Evolutionary conservation across 2,113 vertebrate genomes (phyloP).

Genomic region (Oenanthe melanoleuca): DNA sequence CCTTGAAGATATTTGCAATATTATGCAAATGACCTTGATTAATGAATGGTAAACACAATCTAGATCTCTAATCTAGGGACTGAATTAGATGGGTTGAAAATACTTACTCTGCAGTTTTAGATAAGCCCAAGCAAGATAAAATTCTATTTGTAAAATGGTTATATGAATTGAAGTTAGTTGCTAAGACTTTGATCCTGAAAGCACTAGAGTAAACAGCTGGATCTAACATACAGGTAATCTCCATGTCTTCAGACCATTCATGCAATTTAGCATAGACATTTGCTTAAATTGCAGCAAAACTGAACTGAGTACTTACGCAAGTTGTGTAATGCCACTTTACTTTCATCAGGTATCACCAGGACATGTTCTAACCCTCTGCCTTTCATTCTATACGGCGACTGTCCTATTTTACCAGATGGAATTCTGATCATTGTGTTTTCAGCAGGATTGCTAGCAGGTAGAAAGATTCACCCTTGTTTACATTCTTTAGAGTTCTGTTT

Average conservation of each 20-base stretch:
- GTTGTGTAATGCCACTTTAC: neutral
- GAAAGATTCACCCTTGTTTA: neutral
- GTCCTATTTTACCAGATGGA: neutral
- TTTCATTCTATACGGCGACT: neutral
- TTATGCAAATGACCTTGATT: neutral
- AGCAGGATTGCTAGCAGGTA: neutral
- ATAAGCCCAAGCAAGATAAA: neutral
- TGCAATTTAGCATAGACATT: fast-evolving
- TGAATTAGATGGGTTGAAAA: neutral
- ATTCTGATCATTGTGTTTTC: neutral
- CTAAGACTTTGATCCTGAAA: neutral
- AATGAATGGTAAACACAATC: neutral
- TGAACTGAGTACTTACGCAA: neutral
- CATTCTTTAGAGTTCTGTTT: neutral
- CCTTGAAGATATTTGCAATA: neutral
- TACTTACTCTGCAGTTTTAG: neutral
- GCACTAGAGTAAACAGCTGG: neutral
- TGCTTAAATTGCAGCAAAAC: neutral
- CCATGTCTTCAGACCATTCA: neutral
- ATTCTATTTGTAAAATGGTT: neutral
- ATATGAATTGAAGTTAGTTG: neutral
- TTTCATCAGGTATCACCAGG: neutral
- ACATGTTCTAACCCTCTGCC: neutral
- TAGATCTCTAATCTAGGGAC: neutral
- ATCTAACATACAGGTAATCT: neutral